Base-by-base conservation (phyloP, 2,888 invertebrate genomes). In the Troides oblongomaculatus region DNA sequence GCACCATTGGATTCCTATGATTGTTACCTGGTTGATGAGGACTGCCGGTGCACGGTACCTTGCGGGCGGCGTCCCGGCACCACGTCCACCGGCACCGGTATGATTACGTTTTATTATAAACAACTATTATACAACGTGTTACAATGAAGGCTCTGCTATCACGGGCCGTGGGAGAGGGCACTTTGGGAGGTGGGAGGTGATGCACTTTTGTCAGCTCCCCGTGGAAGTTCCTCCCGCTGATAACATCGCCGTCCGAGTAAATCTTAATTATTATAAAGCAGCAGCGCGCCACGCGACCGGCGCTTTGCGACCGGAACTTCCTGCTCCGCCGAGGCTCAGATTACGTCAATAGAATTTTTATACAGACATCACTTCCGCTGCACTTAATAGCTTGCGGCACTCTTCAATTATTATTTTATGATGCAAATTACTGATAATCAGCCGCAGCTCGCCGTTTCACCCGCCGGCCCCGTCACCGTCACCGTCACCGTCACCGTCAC, bases 191-290 rank as follows among this genome's bases (percentile, higher is more conserved):
- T 10, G 39, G n/a, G 53, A n/a, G 53, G 2, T 10, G 53, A 53
- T 53, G 53, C 53, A 53, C n/a, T 53, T 53, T 53, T n/a, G 1
- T 7, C 0, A 39, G 39, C 39, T 8, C n/a, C 17, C 53, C n/a
- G 18, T 1, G 7, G 50, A 53, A 53, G 1, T 53, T 53, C n/a
- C 1, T 53, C 53, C 53, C 17, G 53, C 1, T 1, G 14, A 53
- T 18, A n/a, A 17, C 18, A 36, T 36, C 56, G 57, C 39, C 64
- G 6, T 39, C 39, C 39, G 30, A 57, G 56, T 57, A 64, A 14
- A 64, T 64, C 57, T 57, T 64, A 57, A 57, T 64, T 64, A 57
- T 23, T 64, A 36, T 21, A 39, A 64, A 64, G 56, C 56, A 25
- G 7, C 21, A 17, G 30, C 23, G 30, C 64, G 57, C 36, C 64